Evolutionary conservation across 2,888 invertebrate genomes (phyloP).

Genomic region (Lumbricus terrestris): DNA sequence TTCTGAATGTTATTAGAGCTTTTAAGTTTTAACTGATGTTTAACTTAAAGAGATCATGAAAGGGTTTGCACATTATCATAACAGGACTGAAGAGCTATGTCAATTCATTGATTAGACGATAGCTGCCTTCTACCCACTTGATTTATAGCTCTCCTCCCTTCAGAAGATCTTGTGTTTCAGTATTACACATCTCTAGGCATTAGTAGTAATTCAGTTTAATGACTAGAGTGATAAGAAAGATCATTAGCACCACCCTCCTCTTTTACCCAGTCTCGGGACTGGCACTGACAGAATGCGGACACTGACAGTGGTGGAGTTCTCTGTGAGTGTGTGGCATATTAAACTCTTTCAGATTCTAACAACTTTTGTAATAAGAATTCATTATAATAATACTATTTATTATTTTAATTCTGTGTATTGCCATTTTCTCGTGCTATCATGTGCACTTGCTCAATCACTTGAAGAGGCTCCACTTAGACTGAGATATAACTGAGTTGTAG

Average conservation of each 20-base stretch:
- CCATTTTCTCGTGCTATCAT: not conserved
- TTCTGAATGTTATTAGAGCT: no score
- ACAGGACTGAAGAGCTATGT: not conserved
- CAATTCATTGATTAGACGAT: not conserved
- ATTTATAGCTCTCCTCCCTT: not conserved
- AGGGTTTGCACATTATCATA: not conserved
- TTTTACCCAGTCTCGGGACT: no score
- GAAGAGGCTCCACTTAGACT: not conserved
- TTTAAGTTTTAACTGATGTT: no score
- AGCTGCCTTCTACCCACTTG: not conserved
- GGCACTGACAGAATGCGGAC: no score
- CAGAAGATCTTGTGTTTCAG: not conserved
- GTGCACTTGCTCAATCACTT: not conserved
- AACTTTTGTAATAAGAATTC: not conserved
- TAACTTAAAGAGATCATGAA: no score
- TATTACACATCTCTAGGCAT: no score
- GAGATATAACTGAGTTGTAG: not conserved
- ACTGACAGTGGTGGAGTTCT: no score
- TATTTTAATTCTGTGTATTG: not conserved
- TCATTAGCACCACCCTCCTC: no score
- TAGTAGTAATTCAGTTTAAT: no score
- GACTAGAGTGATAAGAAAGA: no score
- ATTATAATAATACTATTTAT: not conserved
- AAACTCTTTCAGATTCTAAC: not conserved
- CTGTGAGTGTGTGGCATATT: not conserved